Evolutionary conservation across 2,888 invertebrate species (phyloP).

Genomic region (Horisme vitalbata): DNA sequence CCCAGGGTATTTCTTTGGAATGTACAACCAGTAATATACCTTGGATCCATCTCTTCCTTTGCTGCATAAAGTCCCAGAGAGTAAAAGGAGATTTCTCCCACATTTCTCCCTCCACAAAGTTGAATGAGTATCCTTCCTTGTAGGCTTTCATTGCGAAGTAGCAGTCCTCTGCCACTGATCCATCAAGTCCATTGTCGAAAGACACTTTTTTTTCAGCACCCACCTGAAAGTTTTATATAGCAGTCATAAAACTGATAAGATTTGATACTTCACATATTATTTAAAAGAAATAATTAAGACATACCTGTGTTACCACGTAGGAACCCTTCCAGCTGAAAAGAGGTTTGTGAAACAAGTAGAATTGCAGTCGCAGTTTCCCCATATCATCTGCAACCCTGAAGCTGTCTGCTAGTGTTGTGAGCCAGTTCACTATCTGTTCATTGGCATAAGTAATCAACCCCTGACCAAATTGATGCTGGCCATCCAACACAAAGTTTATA

Average conservation of each 20-base stretch:
- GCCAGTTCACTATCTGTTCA: slow-evolving; percentile 97
- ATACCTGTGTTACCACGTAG: slow-evolving; percentile 97
- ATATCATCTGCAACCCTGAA: slow-evolving; percentile 98
- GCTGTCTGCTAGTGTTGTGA: slow-evolving; percentile 97
- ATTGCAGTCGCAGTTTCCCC: slow-evolving; percentile 97
- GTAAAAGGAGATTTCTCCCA: slow-evolving; percentile 99
- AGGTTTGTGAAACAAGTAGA: slow-evolving; percentile 96
- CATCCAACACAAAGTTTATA: slow-evolving; percentile 96
- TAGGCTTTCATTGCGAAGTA: slow-evolving; percentile 98
- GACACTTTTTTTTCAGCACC: slow-evolving; percentile 95
- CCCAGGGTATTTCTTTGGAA: slow-evolving; percentile 90
- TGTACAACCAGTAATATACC: slow-evolving; percentile 95
- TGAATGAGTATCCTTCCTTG: slow-evolving; percentile 94
- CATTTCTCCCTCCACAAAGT: slow-evolving; percentile 99
- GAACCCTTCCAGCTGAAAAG: slow-evolving; percentile 99
- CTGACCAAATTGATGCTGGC: slow-evolving; percentile 97
- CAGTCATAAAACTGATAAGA: neutral
- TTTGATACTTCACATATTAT: too few species aligned
- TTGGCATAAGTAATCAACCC: slow-evolving; percentile 98
- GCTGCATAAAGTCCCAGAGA: slow-evolving; percentile 96
- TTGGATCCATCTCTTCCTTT: slow-evolving; percentile 97
- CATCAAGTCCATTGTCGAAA: slow-evolving; percentile 97
- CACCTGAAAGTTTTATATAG: slow-evolving; percentile 82
- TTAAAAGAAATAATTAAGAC: neutral
- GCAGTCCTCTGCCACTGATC: slow-evolving; percentile 99